Evolutionary conservation across 2,797 vertebrate genomes (phyloP), one percentile per base, ranked within the genome.

Genomic region (Meriones psammophilus): DNA sequence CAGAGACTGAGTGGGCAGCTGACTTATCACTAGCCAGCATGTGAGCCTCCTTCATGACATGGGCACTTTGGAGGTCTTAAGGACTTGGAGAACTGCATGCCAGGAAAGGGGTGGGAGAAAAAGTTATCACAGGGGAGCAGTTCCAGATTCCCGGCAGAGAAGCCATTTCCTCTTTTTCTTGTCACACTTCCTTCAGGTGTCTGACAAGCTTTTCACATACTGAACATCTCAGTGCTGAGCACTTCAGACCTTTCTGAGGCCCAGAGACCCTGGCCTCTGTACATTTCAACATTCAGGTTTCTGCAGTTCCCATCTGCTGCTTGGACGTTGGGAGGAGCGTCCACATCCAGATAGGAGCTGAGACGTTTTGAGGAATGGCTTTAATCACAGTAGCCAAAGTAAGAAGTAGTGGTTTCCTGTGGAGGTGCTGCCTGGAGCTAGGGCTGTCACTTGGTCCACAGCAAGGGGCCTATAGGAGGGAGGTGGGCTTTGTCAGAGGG

Each of bases 141-240:
- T 96, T 86, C 14, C 86, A 93, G 79, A 50, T 88, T 17, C 87
- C 84, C 7, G 1, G 58, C 66, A 89, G 62, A 33, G 42, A 95
- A 60, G 60, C 92, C 28, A n/a, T 77, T 94, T 96, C 60, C 64
- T 74, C 66, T 92, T 89, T 79, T 88, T 88, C 58, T 95, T 93
- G 46, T 73, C 42, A 89, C 62, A 5, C 83, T 92, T 92, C 88
- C 78, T 96, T 92, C 15, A 73, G 33, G 39, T 93, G 36, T 94
- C 77, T 94, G 91, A 86, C 83, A 85, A 73, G 77, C 83, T 69
- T 18, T 13, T 62, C 46, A 84, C 1, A 7, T 22, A 68, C n/a
- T 2, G 14, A 74, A 18, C 78, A 54, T 83, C 77, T 64, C 26
- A 22, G 68, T 74, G 71, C n/a, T 89, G 46, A 66, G 30, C 78